These are phyloP conservation scores for Euspilapteryx auroguttella DNA, from an alignment of 2,888 invertebrate genomes.

Conservation along the genomic window DNA sequence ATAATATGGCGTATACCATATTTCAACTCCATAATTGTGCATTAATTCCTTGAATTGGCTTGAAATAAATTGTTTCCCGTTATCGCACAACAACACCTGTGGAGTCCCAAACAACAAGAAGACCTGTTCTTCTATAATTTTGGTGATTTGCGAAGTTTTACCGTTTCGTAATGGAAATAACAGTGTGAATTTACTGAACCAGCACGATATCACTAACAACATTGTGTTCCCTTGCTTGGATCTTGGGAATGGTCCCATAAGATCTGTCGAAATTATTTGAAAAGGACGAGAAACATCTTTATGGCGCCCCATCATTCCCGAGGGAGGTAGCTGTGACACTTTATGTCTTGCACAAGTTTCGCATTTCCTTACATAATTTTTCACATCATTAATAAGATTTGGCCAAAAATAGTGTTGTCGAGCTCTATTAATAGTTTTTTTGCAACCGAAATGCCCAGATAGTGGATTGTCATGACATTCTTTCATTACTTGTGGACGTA, in stretches of 20 bases:
- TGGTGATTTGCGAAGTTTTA: neutral
- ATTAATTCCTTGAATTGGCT: constrained; percentile 7
- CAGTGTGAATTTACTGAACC: neutral
- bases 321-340: constrained; percentile 2
- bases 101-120: neutral
- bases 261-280: neutral
- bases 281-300: constrained; percentile 5
- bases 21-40: constrained; percentile 2
- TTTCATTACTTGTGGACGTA: constrained; percentile 2
- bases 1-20: constrained; percentile 11
- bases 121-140: neutral
- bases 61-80: constrained; percentile 11
- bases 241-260: neutral
- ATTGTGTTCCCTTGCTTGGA: neutral
- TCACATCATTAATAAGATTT: constrained; percentile 4
- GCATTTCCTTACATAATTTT: constrained; percentile 5
- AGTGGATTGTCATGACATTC: constrained; percentile 6
- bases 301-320: constrained; percentile 6
- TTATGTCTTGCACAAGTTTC: constrained; percentile 7
- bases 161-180: neutral
- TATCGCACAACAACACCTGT: neutral
- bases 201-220: neutral
- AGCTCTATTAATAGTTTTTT: constrained; percentile 4
- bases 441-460: constrained; percentile 5
- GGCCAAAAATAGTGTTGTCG: constrained; percentile 7